Evolutionary conservation across 2,888 invertebrate species (phyloP).

Genomic region (Diplazon laetatorius): DNA sequence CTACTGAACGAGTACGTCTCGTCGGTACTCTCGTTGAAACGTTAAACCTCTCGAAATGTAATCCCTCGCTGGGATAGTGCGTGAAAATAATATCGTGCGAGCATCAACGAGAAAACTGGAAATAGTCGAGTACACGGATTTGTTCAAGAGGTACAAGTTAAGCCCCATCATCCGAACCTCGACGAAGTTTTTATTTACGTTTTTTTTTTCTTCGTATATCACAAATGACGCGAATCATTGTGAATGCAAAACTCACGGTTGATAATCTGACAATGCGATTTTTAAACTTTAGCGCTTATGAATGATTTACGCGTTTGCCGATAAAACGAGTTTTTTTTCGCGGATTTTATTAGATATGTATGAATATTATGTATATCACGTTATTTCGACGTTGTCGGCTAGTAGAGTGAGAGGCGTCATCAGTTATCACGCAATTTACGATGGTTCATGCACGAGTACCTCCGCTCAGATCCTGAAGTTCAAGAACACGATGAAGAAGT

Average conservation of each 20-base stretch:
- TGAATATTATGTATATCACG: slow-evolving; percentile 17
- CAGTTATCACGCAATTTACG: slow-evolving; percentile 22
- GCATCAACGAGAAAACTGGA: slow-evolving; percentile 40
- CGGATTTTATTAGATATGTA: not conserved
- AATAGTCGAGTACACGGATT: slow-evolving; percentile 48
- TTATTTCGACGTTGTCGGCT: slow-evolving; percentile 24
- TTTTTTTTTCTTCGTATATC: slow-evolving; percentile 18
- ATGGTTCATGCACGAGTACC: slow-evolving; percentile 35
- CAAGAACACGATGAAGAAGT: slow-evolving; percentile 16
- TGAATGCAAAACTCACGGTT: slow-evolving; percentile 36
- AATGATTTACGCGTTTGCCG: slow-evolving; percentile 10
- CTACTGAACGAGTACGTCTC: not conserved
- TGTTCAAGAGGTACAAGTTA: slow-evolving; percentile 26
- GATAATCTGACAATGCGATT: slow-evolving; percentile 36
- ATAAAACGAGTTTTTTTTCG: slow-evolving; percentile 21
- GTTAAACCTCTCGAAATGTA: slow-evolving; percentile 38
- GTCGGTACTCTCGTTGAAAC: slow-evolving; percentile 1
- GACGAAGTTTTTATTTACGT: not conserved
- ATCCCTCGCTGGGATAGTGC: slow-evolving; percentile 18
- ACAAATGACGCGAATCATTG: slow-evolving; percentile 31
- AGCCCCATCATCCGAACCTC: slow-evolving; percentile 35
- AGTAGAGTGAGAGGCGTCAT: no score
- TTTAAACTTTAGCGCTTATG: not conserved
- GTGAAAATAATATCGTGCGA: slow-evolving; percentile 17
- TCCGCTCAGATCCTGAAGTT: slow-evolving; percentile 21